phyloP scores from a whole-genome alignment of 64 coral and sea anemone species.

The Actinia tenebrosa region DNA sequence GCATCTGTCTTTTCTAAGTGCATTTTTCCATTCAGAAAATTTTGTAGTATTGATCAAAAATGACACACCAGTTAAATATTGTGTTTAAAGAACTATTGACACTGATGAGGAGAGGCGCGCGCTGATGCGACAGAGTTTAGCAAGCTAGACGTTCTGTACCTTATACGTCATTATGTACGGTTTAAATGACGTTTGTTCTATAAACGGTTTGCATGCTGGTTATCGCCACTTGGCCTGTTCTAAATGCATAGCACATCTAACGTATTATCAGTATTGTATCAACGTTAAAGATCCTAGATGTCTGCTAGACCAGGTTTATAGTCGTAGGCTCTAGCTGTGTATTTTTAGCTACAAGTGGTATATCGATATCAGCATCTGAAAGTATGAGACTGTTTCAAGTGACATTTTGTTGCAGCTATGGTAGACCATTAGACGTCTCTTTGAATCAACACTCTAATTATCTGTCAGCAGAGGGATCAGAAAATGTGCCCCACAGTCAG shows the following conservation, averaged over 20 bases:
- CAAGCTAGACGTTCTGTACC: not conserved
- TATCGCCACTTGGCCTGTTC: not conserved
- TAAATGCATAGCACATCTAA: not conserved
- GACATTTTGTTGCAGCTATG: not conserved
- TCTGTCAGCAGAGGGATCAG: too few species aligned
- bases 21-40: not conserved
- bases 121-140: not conserved
- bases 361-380: not conserved
- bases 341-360: not conserved
- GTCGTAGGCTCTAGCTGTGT: not conserved
- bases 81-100: not conserved
- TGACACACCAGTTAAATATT: not conserved
- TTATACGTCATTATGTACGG: not conserved
- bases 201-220: not conserved
- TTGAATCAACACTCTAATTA: not conserved
- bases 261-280: too few species aligned
- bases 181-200: not conserved
- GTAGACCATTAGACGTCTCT: not conserved
- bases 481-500: too few species aligned
- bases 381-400: not conserved
- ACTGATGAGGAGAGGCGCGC: not conserved
- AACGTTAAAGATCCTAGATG: not conserved
- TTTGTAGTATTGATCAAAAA: not conserved
- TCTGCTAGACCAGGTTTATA: not conserved
- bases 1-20: not conserved